Conservation (phyloP, 2,113 vertebrate genomes). For the Ochotona princeps region DNA sequence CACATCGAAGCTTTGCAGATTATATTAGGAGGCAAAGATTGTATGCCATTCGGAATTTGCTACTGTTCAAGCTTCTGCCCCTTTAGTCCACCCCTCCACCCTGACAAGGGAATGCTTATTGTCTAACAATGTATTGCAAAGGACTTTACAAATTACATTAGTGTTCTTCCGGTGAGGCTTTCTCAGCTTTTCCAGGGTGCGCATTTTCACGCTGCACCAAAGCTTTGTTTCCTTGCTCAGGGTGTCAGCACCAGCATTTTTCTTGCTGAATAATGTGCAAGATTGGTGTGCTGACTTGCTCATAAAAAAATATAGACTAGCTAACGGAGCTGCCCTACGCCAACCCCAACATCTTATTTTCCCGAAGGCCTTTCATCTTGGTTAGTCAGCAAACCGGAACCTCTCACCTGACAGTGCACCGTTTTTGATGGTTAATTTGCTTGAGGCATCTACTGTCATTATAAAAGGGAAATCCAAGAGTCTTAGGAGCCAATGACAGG, state of each 20-base stretch:
- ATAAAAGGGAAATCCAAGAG: slow-evolving; percentile 19
- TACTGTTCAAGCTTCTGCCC: neutral
- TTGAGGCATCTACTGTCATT: slow-evolving; percentile 74
- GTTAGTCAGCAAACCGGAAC: slow-evolving; percentile 80
- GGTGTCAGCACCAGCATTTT: slow-evolving; percentile 81
- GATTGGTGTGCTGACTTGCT: slow-evolving; percentile 82
- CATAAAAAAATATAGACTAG: slow-evolving; percentile 82
- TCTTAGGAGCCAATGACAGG: slow-evolving; percentile 46
- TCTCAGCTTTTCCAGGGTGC: slow-evolving; percentile 43
- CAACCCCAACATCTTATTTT: slow-evolving; percentile 82
- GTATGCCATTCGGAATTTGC: neutral
- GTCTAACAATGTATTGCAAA: slow-evolving; percentile 76
- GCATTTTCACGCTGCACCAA: slow-evolving; percentile 78
- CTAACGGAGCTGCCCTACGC: slow-evolving; percentile 74
- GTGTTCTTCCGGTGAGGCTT: slow-evolving; percentile 73
- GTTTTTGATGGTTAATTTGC: slow-evolving; percentile 76
- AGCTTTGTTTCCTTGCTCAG: slow-evolving; percentile 80
- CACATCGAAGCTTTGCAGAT: slow-evolving; percentile 9
- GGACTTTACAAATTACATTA: slow-evolving; percentile 80
- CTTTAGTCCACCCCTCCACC: slow-evolving; percentile 60
- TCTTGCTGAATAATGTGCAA: slow-evolving; percentile 88
- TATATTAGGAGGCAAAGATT: neutral
- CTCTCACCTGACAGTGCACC: slow-evolving; percentile 72
- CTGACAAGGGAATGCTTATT: slow-evolving; percentile 75
- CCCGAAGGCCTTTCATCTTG: slow-evolving; percentile 84